Base-by-base conservation (phyloP, 2,888 invertebrate species). In the Luperina nickerlii region DNA sequence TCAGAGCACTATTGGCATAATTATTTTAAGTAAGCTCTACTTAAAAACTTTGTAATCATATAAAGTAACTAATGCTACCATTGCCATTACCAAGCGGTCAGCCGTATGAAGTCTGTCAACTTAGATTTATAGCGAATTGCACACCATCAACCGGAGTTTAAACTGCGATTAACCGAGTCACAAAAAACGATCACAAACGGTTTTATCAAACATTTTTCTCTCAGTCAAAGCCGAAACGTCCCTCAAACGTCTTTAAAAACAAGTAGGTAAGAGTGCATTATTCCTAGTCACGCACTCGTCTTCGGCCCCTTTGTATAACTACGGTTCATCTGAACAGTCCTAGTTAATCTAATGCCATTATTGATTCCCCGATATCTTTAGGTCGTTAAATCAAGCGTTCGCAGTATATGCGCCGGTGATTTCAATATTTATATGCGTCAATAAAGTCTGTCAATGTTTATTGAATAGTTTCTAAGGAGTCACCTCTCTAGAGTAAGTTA, bases 281-380 rank as follows among this genome's bases (percentile, higher is more conserved):
- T 96, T 96, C 95, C 78, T 74, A 92, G 95, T 94, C 96, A 96
- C 96, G 95, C 92, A 89, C 91, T 85, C 85, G 88, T 89, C 91
- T 85, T 87, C 90, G 90, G 81, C 90, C 92, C 92, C 93, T 94
- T 95, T 95, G 94, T 93, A 85, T 84, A 81, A 74, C 74, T 82
- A 87, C 89, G 88, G 94, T 95, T 95, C 94, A 96, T 95, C 95
- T 95, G 87, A 71, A 83, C 90, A 82, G 83, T 82, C 68, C 84
- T 87, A 76, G 92, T 93, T 96, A 96, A 96, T 96, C 96, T 96
- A 93, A 94, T 92, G 93, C 93, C 91, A 91, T 95, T 95, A 95
- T 94, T 94, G 94, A 90, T 90, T 90, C 81, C 79, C 83, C 76
- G 87, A 90, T 87, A 89, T 90, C 85, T 86, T 79, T 79, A 72